Evolutionary conservation across 2,797 vertebrate genomes (phyloP).

Genomic region (Todus mexicanus): DNA sequence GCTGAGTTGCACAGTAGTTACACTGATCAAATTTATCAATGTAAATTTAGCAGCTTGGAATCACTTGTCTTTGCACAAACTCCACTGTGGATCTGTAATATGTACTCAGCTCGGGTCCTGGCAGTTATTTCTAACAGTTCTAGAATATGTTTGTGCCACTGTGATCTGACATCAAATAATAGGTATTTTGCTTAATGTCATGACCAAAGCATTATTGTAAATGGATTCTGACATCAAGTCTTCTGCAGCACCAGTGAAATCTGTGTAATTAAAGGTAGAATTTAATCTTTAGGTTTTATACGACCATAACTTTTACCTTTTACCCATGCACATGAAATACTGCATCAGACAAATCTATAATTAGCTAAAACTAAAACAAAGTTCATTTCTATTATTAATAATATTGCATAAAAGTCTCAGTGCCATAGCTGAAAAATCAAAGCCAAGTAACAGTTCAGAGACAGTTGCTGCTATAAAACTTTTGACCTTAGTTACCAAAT

Average conservation of each 20-base stretch:
- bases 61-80: background rate
- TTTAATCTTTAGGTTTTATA: background rate
- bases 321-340: constrained; percentile 37
- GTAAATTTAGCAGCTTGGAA: background rate
- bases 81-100: background rate
- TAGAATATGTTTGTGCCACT: background rate
- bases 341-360: constrained; percentile 32
- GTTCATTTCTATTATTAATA: constrained; percentile 64
- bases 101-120: background rate
- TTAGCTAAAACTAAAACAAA: constrained; percentile 63
- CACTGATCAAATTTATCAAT: background rate
- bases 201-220: background rate
- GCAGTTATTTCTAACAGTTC: background rate
- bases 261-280: background rate
- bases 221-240: background rate
- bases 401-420: constrained; percentile 56
- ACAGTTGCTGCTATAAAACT: constrained; percentile 51
- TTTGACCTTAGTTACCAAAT: constrained; percentile 67
- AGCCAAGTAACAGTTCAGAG: constrained; percentile 56
- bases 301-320: constrained; percentile 13
- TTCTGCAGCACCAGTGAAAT: background rate
- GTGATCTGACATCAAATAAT: background rate
- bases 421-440: constrained; percentile 39
- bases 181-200: background rate
- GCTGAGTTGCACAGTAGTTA: background rate